phyloP scores from a whole-genome alignment of 2,113 vertebrate genomes.

The Neofelis nebulosa region DNA sequence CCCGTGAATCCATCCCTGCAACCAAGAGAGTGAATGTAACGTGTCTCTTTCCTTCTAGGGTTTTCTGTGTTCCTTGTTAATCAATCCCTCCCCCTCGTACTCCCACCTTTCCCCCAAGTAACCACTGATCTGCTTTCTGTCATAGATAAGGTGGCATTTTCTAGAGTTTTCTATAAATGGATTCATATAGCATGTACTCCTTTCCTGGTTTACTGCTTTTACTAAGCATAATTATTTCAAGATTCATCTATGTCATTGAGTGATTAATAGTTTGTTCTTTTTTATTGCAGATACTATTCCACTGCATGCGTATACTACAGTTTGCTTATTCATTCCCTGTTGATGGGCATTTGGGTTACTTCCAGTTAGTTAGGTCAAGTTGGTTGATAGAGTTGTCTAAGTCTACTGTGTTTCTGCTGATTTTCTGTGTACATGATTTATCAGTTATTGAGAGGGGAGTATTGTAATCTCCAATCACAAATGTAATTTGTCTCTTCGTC shows the following conservation, averaged over 20 bases:
- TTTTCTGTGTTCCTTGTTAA: background rate
- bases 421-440: background rate
- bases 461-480: background rate
- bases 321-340: background rate
- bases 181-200: background rate
- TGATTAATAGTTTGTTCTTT: background rate
- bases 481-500: background rate
- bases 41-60: background rate
- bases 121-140: background rate
- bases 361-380: background rate
- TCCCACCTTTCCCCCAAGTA: background rate
- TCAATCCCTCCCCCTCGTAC: background rate
- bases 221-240: background rate
- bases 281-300: background rate
- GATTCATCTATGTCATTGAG: background rate
- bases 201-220: background rate
- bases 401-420: background rate
- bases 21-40: background rate
- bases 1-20: background rate
- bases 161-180: background rate
- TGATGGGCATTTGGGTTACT: background rate
- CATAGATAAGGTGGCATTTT: background rate
- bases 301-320: background rate
- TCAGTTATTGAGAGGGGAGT: background rate
- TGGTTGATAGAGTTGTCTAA: background rate